phyloP scores from a whole-genome alignment of 2,888 invertebrate genomes.

The Drosophila mimetica region DNA sequence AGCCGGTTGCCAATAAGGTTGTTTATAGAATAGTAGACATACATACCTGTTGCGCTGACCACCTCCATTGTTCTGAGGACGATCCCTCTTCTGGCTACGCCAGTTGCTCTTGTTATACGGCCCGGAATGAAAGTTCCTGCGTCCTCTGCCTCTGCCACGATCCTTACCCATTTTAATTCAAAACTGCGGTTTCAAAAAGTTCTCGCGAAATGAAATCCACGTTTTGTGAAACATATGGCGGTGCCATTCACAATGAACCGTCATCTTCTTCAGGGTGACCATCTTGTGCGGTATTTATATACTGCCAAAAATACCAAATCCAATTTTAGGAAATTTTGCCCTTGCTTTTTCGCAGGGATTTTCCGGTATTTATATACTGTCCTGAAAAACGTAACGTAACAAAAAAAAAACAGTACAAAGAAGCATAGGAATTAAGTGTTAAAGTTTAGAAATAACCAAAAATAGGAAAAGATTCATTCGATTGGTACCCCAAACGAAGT shows the following conservation, averaged over 20 bases:
- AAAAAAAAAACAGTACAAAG: conserved; percentile 8
- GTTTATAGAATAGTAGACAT: neutral
- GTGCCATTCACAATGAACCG: neutral
- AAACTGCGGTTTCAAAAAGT: neutral
- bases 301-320: too few relatives aligned
- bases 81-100: conserved; percentile 63
- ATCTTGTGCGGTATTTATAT: neutral
- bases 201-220: conserved; percentile 10
- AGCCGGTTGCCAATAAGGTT: conserved; percentile 16
- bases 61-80: conserved; percentile 28
- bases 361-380: too few relatives aligned
- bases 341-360: too few relatives aligned
- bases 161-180: conserved; percentile 65
- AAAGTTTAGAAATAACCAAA: neutral
- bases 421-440: neutral
- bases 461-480: neutral
- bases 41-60: conserved; percentile 39
- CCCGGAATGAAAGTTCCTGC: conserved; percentile 49
- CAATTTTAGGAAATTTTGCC: too few relatives aligned
- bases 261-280: neutral
- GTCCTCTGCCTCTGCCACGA: conserved; percentile 52
- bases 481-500: neutral
- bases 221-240: conserved; percentile 8
- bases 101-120: conserved; percentile 67
- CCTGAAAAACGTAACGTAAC: too few relatives aligned